These are phyloP conservation scores for Boloria euphrosyne DNA, from an alignment of 2,888 invertebrate genomes.

Conservation along the genomic window DNA sequence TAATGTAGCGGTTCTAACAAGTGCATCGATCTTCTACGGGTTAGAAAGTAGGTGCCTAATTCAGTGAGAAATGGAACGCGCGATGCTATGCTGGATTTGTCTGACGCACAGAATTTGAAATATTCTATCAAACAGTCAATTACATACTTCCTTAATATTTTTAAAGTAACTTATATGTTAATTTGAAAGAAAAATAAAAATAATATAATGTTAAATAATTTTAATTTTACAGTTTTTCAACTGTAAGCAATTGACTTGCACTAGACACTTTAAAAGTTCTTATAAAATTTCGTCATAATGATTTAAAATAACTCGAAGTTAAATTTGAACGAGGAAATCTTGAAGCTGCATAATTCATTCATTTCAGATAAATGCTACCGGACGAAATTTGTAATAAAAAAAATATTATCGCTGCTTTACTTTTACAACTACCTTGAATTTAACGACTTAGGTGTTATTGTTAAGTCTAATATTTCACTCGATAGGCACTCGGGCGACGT, in stretches of 20 bases:
- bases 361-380: slow-evolving; percentile 19
- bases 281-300: slow-evolving; percentile 1
- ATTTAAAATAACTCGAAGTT: slow-evolving; percentile 15
- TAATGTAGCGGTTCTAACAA: no score
- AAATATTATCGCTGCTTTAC: slow-evolving; percentile 13
- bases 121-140: no score
- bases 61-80: no score
- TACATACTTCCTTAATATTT: no score
- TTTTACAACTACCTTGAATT: slow-evolving; percentile 12
- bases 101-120: no score
- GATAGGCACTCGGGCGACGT: neutral
- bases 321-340: slow-evolving; percentile 17
- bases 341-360: slow-evolving; percentile 15
- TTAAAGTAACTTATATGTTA: no score
- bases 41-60: no score
- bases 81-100: no score
- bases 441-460: slow-evolving; percentile 11
- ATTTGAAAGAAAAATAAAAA: no score
- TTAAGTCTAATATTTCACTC: slow-evolving; percentile 13
- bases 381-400: slow-evolving; percentile 19
- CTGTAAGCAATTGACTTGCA: neutral
- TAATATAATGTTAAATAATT: no score
- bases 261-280: neutral
- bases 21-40: no score
- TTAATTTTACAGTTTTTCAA: neutral